Percentiles rank a stretch among this genome's conserved stretches.
Evolutionary conservation across 2,888 invertebrate genomes (phyloP).

Genomic region (Autographa pulchrina): DNA sequence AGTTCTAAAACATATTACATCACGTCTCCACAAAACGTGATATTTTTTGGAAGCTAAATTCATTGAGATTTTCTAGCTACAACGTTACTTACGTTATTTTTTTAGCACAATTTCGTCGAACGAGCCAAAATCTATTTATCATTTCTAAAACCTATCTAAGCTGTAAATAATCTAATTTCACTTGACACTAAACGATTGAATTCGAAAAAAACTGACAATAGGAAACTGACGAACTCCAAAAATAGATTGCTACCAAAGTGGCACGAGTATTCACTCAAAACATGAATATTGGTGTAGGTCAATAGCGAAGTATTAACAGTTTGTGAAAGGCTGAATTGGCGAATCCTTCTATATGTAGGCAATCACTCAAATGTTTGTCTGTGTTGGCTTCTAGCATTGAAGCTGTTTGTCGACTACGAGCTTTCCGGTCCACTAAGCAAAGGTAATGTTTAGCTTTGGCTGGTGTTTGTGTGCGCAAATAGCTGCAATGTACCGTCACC

Average conservation of each 20-base stretch:
- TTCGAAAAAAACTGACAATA: conserved; percentile 30
- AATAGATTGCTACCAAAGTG: conserved; percentile 22
- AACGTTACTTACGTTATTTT: not conserved
- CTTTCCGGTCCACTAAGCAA: conserved; percentile 68
- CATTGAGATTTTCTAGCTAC: too few species aligned
- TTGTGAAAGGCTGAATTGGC: conserved; percentile 39
- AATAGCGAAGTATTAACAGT: conserved; percentile 40
- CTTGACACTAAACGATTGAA: conserved; percentile 39
- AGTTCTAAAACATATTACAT: conserved; percentile 8
- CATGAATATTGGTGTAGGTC: conserved; percentile 38
- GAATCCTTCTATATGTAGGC: conserved; percentile 65
- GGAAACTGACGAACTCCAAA: conserved; percentile 8
- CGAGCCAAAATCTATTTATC: not conserved
- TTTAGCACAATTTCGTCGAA: not conserved
- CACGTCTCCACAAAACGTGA: too few species aligned
- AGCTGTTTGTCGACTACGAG: conserved; percentile 62
- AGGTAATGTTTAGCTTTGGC: conserved; percentile 72
- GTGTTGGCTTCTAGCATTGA: conserved; percentile 58
- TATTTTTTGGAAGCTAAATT: too few species aligned
- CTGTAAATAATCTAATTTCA: conserved; percentile 36
- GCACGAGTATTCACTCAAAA: conserved; percentile 33
- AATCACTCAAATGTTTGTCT: conserved; percentile 80
- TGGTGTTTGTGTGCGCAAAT: conserved; percentile 43
- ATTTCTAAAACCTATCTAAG: conserved; percentile 2
- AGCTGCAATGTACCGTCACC: conserved; percentile 29